Evolutionary conservation across 1,140 invertebrate species (phyloP).

Genomic region (Lasioglossum baleicum): DNA sequence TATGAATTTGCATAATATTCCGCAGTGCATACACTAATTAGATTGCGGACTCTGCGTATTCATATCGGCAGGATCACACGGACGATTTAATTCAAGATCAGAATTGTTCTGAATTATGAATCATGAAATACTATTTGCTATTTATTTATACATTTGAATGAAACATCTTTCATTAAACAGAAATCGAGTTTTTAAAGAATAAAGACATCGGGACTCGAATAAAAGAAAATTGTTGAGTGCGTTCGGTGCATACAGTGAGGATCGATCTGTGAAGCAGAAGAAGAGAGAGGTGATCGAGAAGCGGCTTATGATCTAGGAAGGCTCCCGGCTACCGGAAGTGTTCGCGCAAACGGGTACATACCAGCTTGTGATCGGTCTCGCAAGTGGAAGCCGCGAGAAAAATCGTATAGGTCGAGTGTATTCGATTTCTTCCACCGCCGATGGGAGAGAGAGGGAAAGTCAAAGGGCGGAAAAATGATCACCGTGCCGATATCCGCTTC

Average conservation of each 20-base stretch:
- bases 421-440: background rate
- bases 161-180: no score
- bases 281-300: background rate
- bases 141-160: no score
- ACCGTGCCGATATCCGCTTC: slow-evolving; percentile 75
- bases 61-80: no score
- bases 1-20: no score
- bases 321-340: background rate
- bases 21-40: no score
- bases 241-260: background rate
- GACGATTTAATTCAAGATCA: no score
- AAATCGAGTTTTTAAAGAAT: background rate
- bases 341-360: background rate
- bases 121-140: no score
- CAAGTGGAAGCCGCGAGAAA: background rate
- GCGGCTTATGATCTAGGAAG: background rate
- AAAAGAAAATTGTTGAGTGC: background rate
- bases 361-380: background rate
- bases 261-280: background rate
- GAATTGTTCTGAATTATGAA: no score
- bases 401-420: background rate
- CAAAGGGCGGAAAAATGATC: slow-evolving; percentile 69
- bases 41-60: no score
- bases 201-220: background rate
- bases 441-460: slow-evolving; percentile 12